These are phyloP conservation scores for Acanthacorydalis orientalis DNA, from an alignment of 2,888 invertebrate genomes.

Conservation along the genomic window DNA sequence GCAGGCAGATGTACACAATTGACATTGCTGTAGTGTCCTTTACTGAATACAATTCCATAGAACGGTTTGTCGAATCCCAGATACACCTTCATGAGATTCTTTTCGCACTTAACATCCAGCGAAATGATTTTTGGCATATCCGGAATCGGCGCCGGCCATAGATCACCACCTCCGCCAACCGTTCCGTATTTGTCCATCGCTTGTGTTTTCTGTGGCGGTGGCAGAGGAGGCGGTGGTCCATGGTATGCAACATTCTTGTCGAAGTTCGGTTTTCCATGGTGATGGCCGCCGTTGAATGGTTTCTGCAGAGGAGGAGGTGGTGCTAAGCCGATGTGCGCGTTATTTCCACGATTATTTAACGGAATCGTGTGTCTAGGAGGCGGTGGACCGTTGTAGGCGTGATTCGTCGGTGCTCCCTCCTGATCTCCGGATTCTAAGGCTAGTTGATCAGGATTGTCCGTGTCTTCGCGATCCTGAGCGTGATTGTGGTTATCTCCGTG, in stretches of 20 bases:
- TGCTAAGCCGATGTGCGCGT: conserved; percentile 16
- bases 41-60: conserved; percentile 89
- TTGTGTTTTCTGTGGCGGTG: conserved; percentile 15
- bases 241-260: conserved; percentile 52
- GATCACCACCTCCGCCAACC: conserved; percentile 41
- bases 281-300: conserved; percentile 33
- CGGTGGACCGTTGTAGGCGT: conserved; percentile 29
- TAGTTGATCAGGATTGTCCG: conserved; percentile 45
- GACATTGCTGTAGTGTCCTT: conserved; percentile 84
- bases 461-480: conserved; percentile 34
- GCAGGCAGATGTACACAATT: conserved; percentile 85
- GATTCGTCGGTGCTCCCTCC: conserved; percentile 32
- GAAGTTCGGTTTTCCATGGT: conserved; percentile 20
- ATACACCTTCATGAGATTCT: conserved; percentile 84
- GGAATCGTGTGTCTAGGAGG: conserved; percentile 29
- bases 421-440: conserved; percentile 56
- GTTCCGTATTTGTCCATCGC: conserved; percentile 26
- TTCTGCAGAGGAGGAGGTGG: conserved; percentile 22
- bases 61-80: conserved; percentile 90
- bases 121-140: conserved; percentile 90
- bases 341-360: conserved; percentile 29
- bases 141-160: conserved; percentile 71
- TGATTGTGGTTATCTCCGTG: conserved; percentile 33
- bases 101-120: conserved; percentile 86
- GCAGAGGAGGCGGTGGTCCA: conserved; percentile 40